phyloP scores from a whole-genome alignment of 2,888 invertebrate species.

The Tinea pellionella region DNA sequence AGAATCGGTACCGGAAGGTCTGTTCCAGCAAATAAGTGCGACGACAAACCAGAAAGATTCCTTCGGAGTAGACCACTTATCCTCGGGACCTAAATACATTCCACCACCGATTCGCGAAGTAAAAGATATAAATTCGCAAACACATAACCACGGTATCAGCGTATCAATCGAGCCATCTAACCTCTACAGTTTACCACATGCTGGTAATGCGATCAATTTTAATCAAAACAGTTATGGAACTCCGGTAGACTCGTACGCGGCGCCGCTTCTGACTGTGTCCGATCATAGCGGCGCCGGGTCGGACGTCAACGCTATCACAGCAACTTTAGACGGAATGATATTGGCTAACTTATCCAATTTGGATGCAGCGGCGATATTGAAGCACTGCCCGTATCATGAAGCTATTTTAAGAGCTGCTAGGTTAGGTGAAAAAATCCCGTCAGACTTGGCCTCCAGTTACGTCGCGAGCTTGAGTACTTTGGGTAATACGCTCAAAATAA shows the following conservation, averaged over 20 bases:
- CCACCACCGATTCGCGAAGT: constrained; percentile 74
- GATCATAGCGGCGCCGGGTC: constrained; percentile 64
- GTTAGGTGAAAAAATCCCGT: constrained; percentile 51
- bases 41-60: constrained; percentile 72
- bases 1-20: constrained; percentile 78
- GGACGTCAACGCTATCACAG: constrained; percentile 39
- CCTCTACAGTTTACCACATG: constrained; percentile 63
- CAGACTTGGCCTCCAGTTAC: constrained; percentile 61
- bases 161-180: constrained; percentile 60
- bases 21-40: constrained; percentile 75
- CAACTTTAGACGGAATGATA: constrained; percentile 50
- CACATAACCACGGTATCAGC: constrained; percentile 38
- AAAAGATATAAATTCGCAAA: constrained; percentile 49
- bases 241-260: constrained; percentile 63
- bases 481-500: constrained; percentile 59
- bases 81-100: constrained; percentile 67
- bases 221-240: constrained; percentile 52
- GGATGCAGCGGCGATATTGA: constrained; percentile 58
- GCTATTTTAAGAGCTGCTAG: constrained; percentile 58
- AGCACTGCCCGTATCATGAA: constrained; percentile 64
- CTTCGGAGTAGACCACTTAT: constrained; percentile 64
- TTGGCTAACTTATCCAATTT: constrained; percentile 46
- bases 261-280: constrained; percentile 56
- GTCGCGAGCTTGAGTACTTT: constrained; percentile 63
- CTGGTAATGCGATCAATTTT: constrained; percentile 57